phyloP scores from a whole-genome alignment of 2,888 invertebrate genomes.

The Pseudococcus longispinus region DNA sequence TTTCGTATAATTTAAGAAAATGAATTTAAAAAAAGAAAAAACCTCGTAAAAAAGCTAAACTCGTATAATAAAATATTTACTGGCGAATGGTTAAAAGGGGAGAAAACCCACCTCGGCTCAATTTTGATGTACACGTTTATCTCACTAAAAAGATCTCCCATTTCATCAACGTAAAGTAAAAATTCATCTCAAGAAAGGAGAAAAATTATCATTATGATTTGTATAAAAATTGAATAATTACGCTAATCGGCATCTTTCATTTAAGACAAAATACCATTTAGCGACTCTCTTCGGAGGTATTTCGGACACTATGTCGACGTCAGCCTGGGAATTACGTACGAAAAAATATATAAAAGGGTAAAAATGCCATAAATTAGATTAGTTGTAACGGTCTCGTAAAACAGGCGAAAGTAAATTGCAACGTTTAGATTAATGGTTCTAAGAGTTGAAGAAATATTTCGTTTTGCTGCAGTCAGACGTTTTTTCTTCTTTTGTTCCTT shows the following conservation, averaged over 20 bases:
- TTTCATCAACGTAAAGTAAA: background rate
- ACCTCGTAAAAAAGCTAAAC: constrained; percentile 5
- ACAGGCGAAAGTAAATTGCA: background rate
- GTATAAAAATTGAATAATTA: constrained; percentile 10
- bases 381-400: background rate
- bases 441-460: background rate
- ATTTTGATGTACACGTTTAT: background rate
- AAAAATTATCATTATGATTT: background rate
- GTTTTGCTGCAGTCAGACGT: background rate
- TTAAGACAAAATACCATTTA: background rate
- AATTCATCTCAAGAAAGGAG: background rate
- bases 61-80: constrained; percentile 31
- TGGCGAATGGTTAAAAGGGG: background rate
- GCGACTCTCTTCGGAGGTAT: background rate
- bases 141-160: background rate
- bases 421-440: background rate
- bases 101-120: background rate
- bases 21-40: constrained; percentile 28
- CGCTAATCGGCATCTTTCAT: background rate
- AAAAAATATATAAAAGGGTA: background rate
- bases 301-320: background rate
- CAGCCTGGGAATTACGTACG: background rate
- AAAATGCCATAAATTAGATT: constrained; percentile 12
- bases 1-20: constrained; percentile 35
- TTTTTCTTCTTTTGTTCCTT: background rate